phyloP scores from a whole-genome alignment of 2,888 invertebrate genomes.

The Drosophila neoperkinsi region DNA sequence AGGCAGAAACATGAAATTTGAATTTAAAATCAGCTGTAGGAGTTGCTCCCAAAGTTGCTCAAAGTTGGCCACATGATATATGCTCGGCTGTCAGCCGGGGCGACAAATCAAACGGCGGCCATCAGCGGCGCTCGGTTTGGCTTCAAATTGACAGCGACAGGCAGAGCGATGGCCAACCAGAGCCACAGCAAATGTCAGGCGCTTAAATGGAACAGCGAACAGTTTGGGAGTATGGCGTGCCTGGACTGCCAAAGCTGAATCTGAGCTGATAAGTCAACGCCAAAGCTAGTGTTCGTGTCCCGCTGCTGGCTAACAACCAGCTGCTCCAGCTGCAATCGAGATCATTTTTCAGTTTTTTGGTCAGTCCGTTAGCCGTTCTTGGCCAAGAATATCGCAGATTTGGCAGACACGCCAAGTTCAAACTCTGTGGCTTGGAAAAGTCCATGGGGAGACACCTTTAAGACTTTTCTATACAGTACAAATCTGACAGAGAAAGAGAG shows the following conservation, averaged over 20 bases:
- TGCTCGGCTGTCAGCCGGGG: constrained; percentile 66
- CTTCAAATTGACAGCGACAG: constrained; percentile 64
- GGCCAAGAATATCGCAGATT: constrained; percentile 64
- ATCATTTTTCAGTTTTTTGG: constrained; percentile 57
- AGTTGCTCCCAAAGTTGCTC: constrained; percentile 20
- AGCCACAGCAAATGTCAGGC: constrained; percentile 46
- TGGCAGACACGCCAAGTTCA: constrained; percentile 63
- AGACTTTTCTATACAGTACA: constrained; percentile 5
- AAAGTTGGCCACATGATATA: constrained; percentile 53
- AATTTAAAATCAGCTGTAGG: constrained; percentile 69
- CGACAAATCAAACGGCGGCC: constrained; percentile 74
- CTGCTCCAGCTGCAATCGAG: constrained; percentile 52
- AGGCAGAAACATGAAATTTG: constrained; percentile 58
- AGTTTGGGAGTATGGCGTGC: constrained; percentile 60
- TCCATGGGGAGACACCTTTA: constrained; percentile 11
- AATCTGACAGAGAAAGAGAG: background rate
- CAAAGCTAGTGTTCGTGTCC: constrained; percentile 60
- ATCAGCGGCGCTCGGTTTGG: constrained; percentile 47
- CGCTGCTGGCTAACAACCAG: constrained; percentile 49
- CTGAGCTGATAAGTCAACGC: constrained; percentile 8
- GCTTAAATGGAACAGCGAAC: constrained; percentile 67
- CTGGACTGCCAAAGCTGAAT: constrained; percentile 52
- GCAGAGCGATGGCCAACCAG: constrained; percentile 19
- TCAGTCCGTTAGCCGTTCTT: constrained; percentile 71
- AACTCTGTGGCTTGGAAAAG: constrained; percentile 15